A percentile compares a stretch with the other conserved stretches of the same genome.
These are phyloP conservation scores for Taurulus bubalis DNA, from an alignment of 2,113 vertebrate genomes.

Conservation along the genomic window DNA sequence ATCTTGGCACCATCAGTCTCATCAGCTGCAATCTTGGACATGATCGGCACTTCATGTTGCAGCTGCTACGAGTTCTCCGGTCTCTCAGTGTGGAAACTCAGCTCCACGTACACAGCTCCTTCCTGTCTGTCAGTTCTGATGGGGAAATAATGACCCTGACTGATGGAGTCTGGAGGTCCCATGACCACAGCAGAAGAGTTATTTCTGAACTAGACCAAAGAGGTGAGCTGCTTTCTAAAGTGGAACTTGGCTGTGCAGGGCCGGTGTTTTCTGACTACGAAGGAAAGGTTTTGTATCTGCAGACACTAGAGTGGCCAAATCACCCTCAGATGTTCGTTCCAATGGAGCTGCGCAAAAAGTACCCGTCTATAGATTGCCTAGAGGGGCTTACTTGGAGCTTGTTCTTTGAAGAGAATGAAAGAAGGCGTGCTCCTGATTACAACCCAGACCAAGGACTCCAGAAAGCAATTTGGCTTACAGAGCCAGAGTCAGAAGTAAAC, in stretches of 20 bases:
- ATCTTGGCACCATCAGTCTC: constrained; percentile 50
- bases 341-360: constrained; percentile 68
- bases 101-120: constrained; percentile 49
- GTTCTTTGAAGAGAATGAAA: constrained; percentile 75
- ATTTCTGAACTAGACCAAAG: constrained; percentile 57
- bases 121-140: constrained; percentile 56
- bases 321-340: constrained; percentile 80
- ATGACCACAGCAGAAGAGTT: constrained; percentile 58
- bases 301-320: constrained; percentile 67
- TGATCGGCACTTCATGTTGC: constrained; percentile 54
- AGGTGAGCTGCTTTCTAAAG: constrained; percentile 47
- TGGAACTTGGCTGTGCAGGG: constrained; percentile 52
- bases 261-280: constrained; percentile 49
- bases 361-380: constrained; percentile 72
- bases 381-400: constrained; percentile 79
- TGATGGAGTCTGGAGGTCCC: constrained; percentile 58
- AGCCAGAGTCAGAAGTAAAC: constrained; percentile 22
- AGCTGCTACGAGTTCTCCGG: constrained; percentile 54
- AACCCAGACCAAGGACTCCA: constrained; percentile 5
- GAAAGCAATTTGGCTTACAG: constrained; percentile 62
- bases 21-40: constrained; percentile 71
- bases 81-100: constrained; percentile 44
- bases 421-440: constrained; percentile 69
- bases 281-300: constrained; percentile 60
- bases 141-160: constrained; percentile 57